Percentiles rank a stretch among this genome's conserved stretches.
Conservation (phyloP, 2,888 invertebrate genomes). For the Mesorhabditis spiculigera region DNA sequence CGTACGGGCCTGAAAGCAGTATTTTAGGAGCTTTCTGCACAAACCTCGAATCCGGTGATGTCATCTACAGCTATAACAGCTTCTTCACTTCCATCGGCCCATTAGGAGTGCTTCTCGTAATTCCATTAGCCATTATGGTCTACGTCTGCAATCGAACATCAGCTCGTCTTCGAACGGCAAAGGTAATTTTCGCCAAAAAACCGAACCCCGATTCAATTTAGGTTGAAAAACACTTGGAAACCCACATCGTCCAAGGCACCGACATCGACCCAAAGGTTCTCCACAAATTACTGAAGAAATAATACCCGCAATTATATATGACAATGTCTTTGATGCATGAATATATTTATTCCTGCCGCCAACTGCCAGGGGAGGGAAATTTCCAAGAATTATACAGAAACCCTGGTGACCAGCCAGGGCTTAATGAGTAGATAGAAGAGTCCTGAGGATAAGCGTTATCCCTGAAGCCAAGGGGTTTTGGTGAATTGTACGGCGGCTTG, state of each 20-base stretch:
- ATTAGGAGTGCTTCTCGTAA: not conserved
- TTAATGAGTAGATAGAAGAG: too few species aligned
- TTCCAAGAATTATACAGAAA: not conserved
- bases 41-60: not conserved
- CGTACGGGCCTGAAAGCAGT: too few species aligned
- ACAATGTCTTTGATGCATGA: not conserved
- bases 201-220: not conserved
- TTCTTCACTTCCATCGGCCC: not conserved
- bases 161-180: not conserved
- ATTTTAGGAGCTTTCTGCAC: not conserved
- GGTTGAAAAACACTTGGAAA: constrained; percentile 3
- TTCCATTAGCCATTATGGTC: constrained; percentile 4
- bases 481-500: too few species aligned
- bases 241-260: not conserved
- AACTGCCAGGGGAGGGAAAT: not conserved
- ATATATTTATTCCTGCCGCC: not conserved
- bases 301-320: not conserved
- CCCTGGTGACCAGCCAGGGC: not conserved
- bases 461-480: too few species aligned
- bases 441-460: too few species aligned
- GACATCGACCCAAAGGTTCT: not conserved
- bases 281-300: not conserved
- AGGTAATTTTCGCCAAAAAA: not conserved
- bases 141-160: not conserved
- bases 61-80: not conserved